These are phyloP conservation scores for Sanderia malayensis DNA, from an alignment of 30 jellyfish, hydroid and myxozoan species.

Conservation along the genomic window DNA sequence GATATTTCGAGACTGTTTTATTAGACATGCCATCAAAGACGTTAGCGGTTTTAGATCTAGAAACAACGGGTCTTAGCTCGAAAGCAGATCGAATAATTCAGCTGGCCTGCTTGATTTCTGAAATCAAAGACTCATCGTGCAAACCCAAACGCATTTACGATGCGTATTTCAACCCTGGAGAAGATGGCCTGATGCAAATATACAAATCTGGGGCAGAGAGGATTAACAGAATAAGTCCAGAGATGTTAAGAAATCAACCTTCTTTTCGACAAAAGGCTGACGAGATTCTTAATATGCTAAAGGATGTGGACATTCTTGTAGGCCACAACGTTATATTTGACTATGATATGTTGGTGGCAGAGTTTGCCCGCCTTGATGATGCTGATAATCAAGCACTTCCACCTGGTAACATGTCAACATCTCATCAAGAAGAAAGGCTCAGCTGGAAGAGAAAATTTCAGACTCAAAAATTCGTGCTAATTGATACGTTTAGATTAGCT, in stretches of 20 bases:
- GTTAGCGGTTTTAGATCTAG: slow-evolving; percentile 45
- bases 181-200: slow-evolving; percentile 11
- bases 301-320: slow-evolving; percentile 17
- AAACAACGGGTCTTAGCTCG: slow-evolving; percentile 46
- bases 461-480: slow-evolving; percentile 5
- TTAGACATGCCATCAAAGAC: not conserved
- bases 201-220: not conserved
- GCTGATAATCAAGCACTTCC: too few relatives aligned
- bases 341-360: slow-evolving; percentile 23
- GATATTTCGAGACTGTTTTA: too few relatives aligned
- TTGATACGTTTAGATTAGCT: slow-evolving; percentile 47
- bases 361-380: slow-evolving; percentile 30
- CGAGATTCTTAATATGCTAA: slow-evolving; percentile 12
- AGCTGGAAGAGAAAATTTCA: slow-evolving; percentile 2
- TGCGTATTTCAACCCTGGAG: slow-evolving; percentile 54
- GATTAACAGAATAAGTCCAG: slow-evolving; percentile 18
- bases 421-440: slow-evolving; percentile 8
- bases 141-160: slow-evolving; percentile 47
- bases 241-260: slow-evolving; percentile 15
- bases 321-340: slow-evolving; percentile 47
- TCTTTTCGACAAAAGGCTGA: slow-evolving; percentile 11
- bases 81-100: slow-evolving; percentile 33
- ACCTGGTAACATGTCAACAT: too few relatives aligned
- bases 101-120: slow-evolving; percentile 18
- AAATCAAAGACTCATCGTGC: not conserved